Evolutionary conservation across 2,113 vertebrate genomes (phyloP), one percentile per base, ranked within the genome.

Genomic region (Barnardius zonarius): DNA sequence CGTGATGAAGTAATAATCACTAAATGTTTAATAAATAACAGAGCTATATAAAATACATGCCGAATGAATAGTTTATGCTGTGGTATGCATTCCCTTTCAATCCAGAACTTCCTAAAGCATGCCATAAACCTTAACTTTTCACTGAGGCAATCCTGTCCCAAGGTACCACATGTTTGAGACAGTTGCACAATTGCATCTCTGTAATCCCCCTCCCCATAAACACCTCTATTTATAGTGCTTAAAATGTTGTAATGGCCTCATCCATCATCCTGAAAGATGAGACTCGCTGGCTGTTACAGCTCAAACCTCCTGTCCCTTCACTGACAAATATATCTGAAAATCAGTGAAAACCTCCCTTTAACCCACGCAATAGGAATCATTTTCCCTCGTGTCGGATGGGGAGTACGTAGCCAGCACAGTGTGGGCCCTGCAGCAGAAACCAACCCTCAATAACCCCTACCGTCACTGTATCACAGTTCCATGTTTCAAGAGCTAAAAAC

Each of bases 101-200:
- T 37, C 7, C 49, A 76, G 41, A 54, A 54, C 59, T 41, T 54
- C 57, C 31, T 77, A 23, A 61, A 61, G 7, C 9, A 33, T 17
- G 24, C 23, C 9, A 35, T 59, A 59, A 59, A 24, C 33, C 57
- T 59, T 59, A n/a, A 55, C 7, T 75, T 85, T 55, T 85, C 1
- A 0, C 43, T 52, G 49, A 17, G 44, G 17, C 30, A 24, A 35
- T 41, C 55, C 54, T 3, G 1, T 27, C 61, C 35, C 37, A 6
- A 37, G 35, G 41, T 25, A 13, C 27, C 33, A 31, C 1, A 4
- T 0, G 1, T 33, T 64, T 1, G 0, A 27, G 31, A 5, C 49
- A 41, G 48, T 59, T 64, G n/a, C 5, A 17, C 4, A 0, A 44
- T 35, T 0, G 7, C 11, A 0, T 9, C 74, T 64, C 69, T 39